phyloP scores from a whole-genome alignment of 2,113 vertebrate species.

The Syrmaticus mikado region DNA sequence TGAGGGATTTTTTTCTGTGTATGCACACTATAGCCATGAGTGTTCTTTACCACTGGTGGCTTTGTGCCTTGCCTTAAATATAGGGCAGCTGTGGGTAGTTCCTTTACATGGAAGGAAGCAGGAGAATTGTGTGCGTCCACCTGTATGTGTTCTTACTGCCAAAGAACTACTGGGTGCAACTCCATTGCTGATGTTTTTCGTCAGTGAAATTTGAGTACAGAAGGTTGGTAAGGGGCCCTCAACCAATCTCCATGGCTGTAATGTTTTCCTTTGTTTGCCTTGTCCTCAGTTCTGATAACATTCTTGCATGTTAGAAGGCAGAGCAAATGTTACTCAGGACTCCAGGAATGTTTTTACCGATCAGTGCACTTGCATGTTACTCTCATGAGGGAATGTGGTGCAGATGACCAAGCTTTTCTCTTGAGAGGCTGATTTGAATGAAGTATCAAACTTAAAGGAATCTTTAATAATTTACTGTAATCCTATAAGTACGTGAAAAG shows the following conservation, averaged over 20 bases:
- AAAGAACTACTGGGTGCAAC: background rate
- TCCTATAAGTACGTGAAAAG: background rate
- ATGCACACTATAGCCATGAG: background rate
- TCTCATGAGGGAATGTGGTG: background rate
- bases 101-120: background rate
- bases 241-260: conserved; percentile 67
- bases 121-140: background rate
- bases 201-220: background rate
- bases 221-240: background rate
- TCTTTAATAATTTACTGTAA: background rate
- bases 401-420: background rate
- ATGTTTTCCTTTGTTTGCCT: conserved; percentile 62
- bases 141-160: background rate
- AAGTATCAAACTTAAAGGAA: background rate
- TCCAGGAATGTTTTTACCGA: conserved; percentile 19
- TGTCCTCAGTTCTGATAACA: conserved; percentile 40
- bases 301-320: conserved; percentile 34
- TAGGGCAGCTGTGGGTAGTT: background rate
- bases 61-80: conserved; percentile 38
- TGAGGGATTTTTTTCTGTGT: background rate
- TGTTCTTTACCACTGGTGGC: background rate
- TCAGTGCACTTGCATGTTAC: background rate
- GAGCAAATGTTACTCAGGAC: background rate
- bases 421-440: background rate
- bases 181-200: background rate